Evolutionary conservation across 1,140 invertebrate genomes (phyloP).

Genomic region (Pseudomyrmex concolor): DNA sequence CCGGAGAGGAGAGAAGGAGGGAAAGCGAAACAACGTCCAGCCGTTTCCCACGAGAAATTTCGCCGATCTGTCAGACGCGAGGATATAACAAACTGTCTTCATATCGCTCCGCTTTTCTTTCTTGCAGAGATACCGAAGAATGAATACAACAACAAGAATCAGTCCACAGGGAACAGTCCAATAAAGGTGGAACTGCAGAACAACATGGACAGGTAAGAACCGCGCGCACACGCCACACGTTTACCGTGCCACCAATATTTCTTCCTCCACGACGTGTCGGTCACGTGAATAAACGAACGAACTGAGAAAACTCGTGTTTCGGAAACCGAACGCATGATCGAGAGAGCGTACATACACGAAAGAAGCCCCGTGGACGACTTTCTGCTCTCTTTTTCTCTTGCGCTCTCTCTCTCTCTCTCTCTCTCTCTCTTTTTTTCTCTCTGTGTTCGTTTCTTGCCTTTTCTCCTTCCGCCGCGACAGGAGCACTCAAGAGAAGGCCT

Average conservation of each 20-base stretch:
- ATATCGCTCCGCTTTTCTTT: slow-evolving; percentile 75
- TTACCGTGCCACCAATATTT: slow-evolving; percentile 35
- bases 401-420: slow-evolving; percentile 8
- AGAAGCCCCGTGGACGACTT: slow-evolving; percentile 51
- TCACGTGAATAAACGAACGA: slow-evolving; percentile 14
- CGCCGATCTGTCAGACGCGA: slow-evolving; percentile 61
- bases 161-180: slow-evolving; percentile 92
- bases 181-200: slow-evolving; percentile 89
- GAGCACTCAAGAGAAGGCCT: slow-evolving; percentile 65
- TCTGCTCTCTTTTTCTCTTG: slow-evolving; percentile 44
- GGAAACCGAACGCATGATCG: slow-evolving; percentile 27
- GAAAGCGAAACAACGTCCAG: background rate
- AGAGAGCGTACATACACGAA: slow-evolving; percentile 36
- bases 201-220: slow-evolving; percentile 89
- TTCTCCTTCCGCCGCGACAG: slow-evolving; percentile 21
- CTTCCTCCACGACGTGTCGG: background rate
- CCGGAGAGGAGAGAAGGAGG: background rate
- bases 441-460: slow-evolving; percentile 14
- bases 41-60: slow-evolving; percentile 68
- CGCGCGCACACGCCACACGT: background rate
- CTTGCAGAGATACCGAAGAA: slow-evolving; percentile 93
- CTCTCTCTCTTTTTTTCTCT: background rate
- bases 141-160: slow-evolving; percentile 95
- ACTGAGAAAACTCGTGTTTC: slow-evolving; percentile 32
- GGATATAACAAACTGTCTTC: slow-evolving; percentile 58